Conservation (phyloP, 1,140 invertebrate genomes). For the Archivesica marissinica region DNA sequence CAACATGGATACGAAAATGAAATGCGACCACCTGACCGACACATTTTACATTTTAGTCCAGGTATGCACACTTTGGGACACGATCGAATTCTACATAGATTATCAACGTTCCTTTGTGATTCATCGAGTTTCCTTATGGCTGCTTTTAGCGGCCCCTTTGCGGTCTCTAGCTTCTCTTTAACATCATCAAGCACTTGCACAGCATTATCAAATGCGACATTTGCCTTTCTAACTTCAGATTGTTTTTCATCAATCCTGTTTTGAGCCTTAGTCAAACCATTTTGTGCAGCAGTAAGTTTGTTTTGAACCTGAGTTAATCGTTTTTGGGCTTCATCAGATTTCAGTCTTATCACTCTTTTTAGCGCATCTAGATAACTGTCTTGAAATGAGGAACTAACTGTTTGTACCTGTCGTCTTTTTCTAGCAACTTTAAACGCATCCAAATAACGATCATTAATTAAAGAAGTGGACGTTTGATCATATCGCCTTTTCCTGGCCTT, state of each 20-base stretch:
- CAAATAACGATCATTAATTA: neutral
- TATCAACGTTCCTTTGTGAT: slow-evolving; percentile 60
- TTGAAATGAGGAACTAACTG: slow-evolving; percentile 3
- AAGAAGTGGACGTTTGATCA: neutral
- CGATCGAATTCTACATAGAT: slow-evolving; percentile 55
- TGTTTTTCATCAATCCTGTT: slow-evolving; percentile 48
- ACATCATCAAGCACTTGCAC: slow-evolving; percentile 41
- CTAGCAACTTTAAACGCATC: neutral
- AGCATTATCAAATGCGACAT: slow-evolving; percentile 59
- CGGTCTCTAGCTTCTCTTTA: slow-evolving; percentile 60
- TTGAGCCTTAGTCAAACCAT: slow-evolving; percentile 38
- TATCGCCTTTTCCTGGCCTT: neutral
- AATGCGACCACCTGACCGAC: neutral
- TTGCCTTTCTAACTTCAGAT: slow-evolving; percentile 16
- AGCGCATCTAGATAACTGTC: slow-evolving; percentile 25
- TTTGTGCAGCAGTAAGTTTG: neutral
- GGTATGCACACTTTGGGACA: slow-evolving; percentile 64
- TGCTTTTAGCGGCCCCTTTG: slow-evolving; percentile 57
- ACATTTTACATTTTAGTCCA: slow-evolving; percentile 52
- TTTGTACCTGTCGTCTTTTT: slow-evolving; percentile 32
- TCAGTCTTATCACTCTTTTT: neutral
- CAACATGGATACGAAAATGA: slow-evolving; percentile 53
- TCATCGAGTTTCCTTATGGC: slow-evolving; percentile 46
- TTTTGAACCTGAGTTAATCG: slow-evolving; percentile 22
- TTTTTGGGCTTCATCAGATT: slow-evolving; percentile 26